These are phyloP conservation scores for Vidua chalybeata DNA, from an alignment of 2,113 vertebrate genomes.

Conservation along the genomic window DNA sequence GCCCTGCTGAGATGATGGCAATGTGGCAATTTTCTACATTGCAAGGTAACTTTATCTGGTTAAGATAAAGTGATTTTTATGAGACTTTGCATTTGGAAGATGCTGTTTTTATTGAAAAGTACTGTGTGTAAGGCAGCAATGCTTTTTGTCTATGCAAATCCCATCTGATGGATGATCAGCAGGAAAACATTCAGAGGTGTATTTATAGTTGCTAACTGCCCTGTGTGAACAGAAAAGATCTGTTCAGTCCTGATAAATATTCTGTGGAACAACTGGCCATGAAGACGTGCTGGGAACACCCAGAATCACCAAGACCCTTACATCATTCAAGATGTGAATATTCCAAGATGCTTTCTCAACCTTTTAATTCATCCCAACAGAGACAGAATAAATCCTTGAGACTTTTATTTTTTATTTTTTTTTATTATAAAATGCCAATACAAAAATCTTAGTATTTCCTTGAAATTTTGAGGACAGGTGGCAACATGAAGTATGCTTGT, in stretches of 20 bases:
- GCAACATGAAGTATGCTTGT: constrained; percentile 48
- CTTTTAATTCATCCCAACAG: not conserved
- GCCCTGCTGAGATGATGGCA: not conserved
- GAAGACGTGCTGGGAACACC: not conserved
- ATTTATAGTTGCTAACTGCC: not conserved
- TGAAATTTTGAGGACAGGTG: not conserved
- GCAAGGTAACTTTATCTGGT: not conserved
- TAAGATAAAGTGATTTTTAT: not conserved
- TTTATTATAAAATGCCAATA: not conserved
- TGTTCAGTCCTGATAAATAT: not conserved
- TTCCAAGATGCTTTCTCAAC: not conserved
- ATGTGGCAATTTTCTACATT: not conserved
- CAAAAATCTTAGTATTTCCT: not conserved
- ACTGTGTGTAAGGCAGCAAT: not conserved
- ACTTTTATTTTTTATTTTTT: not conserved
- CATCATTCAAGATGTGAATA: not conserved
- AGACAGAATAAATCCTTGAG: not conserved
- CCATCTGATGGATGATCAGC: not conserved
- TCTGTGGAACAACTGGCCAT: not conserved
- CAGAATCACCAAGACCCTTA: not conserved
- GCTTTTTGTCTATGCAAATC: not conserved
- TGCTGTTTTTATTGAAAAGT: not conserved
- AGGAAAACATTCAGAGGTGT: not conserved
- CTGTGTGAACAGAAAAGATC: not conserved
- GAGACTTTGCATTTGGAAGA: not conserved